Percentiles rank a stretch among this genome's conserved stretches.
These are phyloP conservation scores for Zophobas atratus DNA, from an alignment of 1,140 invertebrate species.

Conservation along the genomic window DNA sequence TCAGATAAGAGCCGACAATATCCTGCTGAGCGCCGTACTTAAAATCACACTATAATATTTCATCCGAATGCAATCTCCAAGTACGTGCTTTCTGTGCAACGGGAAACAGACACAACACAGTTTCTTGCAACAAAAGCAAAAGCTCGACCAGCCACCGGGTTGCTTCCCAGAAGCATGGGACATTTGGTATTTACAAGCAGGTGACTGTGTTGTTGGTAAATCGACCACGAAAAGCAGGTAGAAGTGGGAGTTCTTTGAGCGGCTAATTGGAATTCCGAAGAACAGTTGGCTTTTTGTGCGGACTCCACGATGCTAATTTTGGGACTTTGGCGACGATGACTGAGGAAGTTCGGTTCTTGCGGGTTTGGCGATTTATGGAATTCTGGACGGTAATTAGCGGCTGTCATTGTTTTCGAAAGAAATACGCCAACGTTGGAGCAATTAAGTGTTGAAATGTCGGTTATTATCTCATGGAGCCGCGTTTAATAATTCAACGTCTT, in stretches of 20 bases:
- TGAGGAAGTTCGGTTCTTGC: neutral
- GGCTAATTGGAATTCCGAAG: conserved; percentile 11
- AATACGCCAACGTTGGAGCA: too few relatives aligned
- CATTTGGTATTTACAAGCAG: conserved; percentile 14
- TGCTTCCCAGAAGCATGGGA: conserved; percentile 12
- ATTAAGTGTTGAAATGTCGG: too few relatives aligned
- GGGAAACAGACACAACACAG: conserved; percentile 16
- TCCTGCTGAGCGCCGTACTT: conserved; percentile 17
- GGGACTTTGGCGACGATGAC: neutral
- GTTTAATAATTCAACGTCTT: too few relatives aligned
- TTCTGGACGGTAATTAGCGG: too few relatives aligned
- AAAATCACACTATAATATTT: conserved; percentile 28
- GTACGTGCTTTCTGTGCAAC: conserved; percentile 7
- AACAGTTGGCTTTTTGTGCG: neutral
- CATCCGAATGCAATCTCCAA: conserved; percentile 12
- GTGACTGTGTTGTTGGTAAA: conserved; percentile 6
- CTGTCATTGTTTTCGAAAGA: too few relatives aligned
- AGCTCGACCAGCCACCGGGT: conserved; percentile 14
- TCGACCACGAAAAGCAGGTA: conserved; percentile 20
- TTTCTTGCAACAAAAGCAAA: conserved; percentile 8
- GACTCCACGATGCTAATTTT: too few relatives aligned
- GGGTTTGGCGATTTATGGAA: too few relatives aligned
- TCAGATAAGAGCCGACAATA: conserved; percentile 26
- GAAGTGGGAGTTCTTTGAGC: conserved; percentile 21
- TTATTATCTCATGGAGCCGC: too few relatives aligned